Conservation (phyloP, 2,888 invertebrate species). For the Hydraecia micacea region DNA sequence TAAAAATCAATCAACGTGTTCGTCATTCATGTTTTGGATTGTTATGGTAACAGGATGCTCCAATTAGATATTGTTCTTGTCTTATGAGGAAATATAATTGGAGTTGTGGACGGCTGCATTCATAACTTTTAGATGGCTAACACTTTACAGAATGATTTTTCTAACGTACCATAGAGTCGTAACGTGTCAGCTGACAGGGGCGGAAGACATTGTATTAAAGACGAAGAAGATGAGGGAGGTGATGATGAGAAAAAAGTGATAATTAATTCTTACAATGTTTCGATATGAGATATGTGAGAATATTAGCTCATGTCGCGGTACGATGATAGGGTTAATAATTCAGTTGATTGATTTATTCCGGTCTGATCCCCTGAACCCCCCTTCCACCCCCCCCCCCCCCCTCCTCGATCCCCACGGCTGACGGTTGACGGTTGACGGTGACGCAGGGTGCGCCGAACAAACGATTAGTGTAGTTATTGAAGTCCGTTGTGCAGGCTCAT, state of each 20-base stretch:
- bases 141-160: background rate
- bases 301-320: background rate
- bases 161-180: background rate
- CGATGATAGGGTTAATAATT: background rate
- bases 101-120: background rate
- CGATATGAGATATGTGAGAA: background rate
- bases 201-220: background rate
- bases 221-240: no score
- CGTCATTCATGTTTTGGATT: background rate
- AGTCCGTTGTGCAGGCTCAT: background rate
- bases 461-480: background rate
- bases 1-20: no score
- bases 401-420: no score
- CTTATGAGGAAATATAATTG: background rate
- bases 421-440: background rate
- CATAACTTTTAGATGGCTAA: background rate
- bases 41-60: background rate
- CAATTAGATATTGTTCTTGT: background rate
- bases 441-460: background rate
- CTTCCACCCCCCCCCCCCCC: no score
- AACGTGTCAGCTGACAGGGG: background rate
- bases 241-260: background rate
- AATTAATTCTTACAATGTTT: background rate
- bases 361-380: no score
- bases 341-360: background rate